phyloP scores from a whole-genome alignment of 2,888 invertebrate species.

The Eupithecia dodoneata region DNA sequence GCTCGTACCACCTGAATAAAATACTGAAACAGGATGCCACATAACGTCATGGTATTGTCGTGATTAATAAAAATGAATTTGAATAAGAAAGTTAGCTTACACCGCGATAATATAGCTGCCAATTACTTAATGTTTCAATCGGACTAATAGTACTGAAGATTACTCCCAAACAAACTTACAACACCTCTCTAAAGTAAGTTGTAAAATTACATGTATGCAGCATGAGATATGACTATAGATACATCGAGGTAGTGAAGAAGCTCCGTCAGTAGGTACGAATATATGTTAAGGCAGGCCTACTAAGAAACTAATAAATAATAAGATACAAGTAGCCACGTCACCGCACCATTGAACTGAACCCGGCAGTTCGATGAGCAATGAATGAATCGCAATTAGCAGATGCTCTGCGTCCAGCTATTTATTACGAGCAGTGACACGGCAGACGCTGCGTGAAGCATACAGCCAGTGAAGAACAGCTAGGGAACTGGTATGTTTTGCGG shows the following conservation, averaged over 20 bases:
- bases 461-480: slow-evolving; percentile 16
- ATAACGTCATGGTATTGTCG: too few relatives aligned
- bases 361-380: slow-evolving; percentile 45
- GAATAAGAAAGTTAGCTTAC: too few relatives aligned
- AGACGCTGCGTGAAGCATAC: slow-evolving; percentile 40
- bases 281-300: not conserved
- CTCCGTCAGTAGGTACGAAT: not conserved
- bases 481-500: not conserved
- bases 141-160: not conserved
- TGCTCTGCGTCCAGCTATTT: slow-evolving; percentile 59
- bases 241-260: not conserved
- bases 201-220: not conserved
- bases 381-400: slow-evolving; percentile 73
- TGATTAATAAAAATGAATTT: too few relatives aligned
- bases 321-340: slow-evolving; percentile 14
- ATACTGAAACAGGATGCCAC: not conserved
- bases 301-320: slow-evolving; percentile 12
- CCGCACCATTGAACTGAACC: slow-evolving; percentile 22
- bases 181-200: not conserved
- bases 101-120: not conserved
- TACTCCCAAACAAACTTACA: not conserved
- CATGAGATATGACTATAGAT: not conserved
- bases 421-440: slow-evolving; percentile 54
- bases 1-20: not conserved
- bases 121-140: not conserved